Evolutionary conservation across 2,113 vertebrate species (phyloP).

Genomic region (Rhea pennata): DNA sequence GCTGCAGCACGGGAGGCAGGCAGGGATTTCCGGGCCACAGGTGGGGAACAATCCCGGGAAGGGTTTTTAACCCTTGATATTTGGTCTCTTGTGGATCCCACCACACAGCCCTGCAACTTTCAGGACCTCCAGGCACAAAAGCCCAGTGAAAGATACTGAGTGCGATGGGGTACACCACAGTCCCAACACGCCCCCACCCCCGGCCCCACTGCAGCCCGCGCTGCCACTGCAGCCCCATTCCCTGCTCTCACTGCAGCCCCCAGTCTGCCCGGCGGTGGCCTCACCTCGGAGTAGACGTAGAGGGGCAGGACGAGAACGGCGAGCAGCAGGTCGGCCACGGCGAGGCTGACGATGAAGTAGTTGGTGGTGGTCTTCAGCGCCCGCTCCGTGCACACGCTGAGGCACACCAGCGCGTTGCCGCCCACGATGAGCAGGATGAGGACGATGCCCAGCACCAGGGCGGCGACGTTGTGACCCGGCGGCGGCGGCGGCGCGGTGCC

Average conservation of each 20-base stretch:
- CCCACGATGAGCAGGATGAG: slow-evolving; percentile 85
- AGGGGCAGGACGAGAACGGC: slow-evolving; percentile 92
- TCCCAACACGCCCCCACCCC: too few species aligned
- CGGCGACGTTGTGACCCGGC: slow-evolving; percentile 70
- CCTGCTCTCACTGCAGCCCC: too few species aligned
- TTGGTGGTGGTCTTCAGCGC: slow-evolving; percentile 93
- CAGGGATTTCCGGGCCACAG: neutral
- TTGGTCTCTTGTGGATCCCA: rapidly evolving
- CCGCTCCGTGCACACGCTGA: slow-evolving; percentile 90
- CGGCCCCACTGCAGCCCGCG: too few species aligned
- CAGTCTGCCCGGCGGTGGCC: neutral
- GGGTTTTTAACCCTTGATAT: neutral
- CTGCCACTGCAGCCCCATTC: too few species aligned
- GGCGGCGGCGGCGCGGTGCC: neutral
- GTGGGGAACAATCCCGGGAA: neutral
- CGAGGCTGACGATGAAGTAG: slow-evolving; percentile 94
- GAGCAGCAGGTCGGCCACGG: slow-evolving; percentile 89
- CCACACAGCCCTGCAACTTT: neutral
- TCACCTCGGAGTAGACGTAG: slow-evolving; percentile 93
- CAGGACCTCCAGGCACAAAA: neutral
- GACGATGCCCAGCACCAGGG: slow-evolving; percentile 84
- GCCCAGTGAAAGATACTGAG: neutral
- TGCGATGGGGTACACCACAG: neutral
- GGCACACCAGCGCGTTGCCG: slow-evolving; percentile 90
- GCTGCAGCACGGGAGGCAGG: too few species aligned